A percentile compares a stretch with the other conserved stretches of the same genome.
phyloP scores from a whole-genome alignment of 2,113 vertebrate species.

The Microcebus griseorufus region DNA sequence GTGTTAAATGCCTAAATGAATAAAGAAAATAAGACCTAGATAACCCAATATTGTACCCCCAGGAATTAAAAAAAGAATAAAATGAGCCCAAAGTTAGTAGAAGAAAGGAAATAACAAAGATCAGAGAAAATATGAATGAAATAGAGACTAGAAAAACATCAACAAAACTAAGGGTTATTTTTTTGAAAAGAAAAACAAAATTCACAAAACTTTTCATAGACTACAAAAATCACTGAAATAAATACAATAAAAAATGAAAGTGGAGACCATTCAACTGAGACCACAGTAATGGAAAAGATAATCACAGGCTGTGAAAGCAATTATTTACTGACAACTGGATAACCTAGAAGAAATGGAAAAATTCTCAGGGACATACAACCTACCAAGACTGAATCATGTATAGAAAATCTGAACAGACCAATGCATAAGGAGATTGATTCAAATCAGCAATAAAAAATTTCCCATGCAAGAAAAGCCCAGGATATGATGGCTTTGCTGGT shows the following conservation, averaged over 20 bases:
- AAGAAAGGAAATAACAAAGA: not conserved
- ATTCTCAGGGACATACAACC: not conserved
- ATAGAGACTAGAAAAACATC: not conserved
- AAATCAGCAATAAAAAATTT: not conserved
- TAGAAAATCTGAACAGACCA: not conserved
- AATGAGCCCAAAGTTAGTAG: not conserved
- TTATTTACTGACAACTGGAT: not conserved
- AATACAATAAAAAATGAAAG: not conserved
- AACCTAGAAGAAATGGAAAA: not conserved
- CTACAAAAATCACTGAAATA: not conserved
- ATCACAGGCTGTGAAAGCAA: not conserved
- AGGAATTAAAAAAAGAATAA: not conserved
- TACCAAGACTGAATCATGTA: not conserved
- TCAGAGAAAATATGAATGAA: not conserved
- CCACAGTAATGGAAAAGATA: not conserved
- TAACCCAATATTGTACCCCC: not conserved
- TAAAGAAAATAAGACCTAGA: not conserved
- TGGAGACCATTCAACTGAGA: not conserved
- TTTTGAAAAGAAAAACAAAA: not conserved
- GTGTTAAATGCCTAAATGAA: not conserved
- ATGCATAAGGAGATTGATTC: not conserved
- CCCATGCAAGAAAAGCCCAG: not conserved
- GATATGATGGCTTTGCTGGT: not conserved
- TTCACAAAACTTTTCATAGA: not conserved
- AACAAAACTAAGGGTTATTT: not conserved